Conservation (phyloP, 2,113 vertebrate genomes). For the Meriones unguiculatus region DNA sequence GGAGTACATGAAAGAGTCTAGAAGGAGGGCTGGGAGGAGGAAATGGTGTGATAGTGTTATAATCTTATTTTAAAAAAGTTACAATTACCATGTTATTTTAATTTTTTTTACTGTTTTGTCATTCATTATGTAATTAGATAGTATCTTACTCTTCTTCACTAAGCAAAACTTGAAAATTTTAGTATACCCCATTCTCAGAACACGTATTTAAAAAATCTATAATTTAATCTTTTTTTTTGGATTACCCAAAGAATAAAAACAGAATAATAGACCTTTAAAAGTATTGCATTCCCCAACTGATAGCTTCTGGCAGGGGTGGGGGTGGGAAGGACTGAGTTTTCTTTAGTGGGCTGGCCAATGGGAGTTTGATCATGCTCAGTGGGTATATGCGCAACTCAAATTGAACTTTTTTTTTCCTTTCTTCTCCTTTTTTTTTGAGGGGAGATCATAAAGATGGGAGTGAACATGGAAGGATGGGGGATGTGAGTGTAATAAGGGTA, state of each 20-base stretch:
- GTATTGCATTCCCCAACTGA: neutral
- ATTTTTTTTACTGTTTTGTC: neutral
- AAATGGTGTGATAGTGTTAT: neutral
- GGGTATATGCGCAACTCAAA: neutral
- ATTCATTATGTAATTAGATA: neutral
- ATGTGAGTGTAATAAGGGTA: neutral
- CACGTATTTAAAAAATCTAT: neutral
- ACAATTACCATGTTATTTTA: neutral
- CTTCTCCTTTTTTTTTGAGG: neutral
- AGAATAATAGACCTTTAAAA: neutral
- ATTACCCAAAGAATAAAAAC: neutral
- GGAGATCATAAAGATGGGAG: neutral
- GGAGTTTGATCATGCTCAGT: neutral
- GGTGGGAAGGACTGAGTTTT: neutral
- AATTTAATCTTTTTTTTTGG: neutral
- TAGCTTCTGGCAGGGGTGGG: neutral
- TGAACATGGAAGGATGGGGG: neutral
- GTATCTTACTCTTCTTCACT: neutral
- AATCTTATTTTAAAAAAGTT: neutral
- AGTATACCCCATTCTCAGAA: neutral
- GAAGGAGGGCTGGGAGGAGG: neutral
- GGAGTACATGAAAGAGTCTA: neutral
- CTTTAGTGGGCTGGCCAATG: neutral
- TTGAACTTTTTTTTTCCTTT: neutral
- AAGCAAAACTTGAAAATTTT: neutral